Percentiles rank a stretch among this genome's conserved stretches.
These are phyloP conservation scores for Agapetus fuscipes DNA, from an alignment of 2,888 invertebrate genomes.

Conservation along the genomic window DNA sequence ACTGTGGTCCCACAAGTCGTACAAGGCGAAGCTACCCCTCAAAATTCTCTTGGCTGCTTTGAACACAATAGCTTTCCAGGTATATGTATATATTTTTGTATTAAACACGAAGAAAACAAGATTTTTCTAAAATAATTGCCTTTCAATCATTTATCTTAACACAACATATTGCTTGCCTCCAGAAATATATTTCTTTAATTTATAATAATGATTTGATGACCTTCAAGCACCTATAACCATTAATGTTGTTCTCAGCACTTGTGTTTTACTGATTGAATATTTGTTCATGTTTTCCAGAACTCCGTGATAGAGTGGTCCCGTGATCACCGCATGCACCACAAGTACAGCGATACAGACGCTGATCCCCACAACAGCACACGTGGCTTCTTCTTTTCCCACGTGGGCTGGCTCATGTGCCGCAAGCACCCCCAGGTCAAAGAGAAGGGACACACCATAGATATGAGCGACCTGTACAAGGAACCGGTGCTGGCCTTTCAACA, in stretches of 20 bases:
- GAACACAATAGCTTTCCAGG: conserved; percentile 74
- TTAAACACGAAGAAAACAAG: too few species aligned
- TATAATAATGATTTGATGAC: too few species aligned
- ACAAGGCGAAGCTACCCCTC: conserved; percentile 76
- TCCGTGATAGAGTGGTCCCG: conserved; percentile 70
- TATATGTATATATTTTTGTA: too few species aligned
- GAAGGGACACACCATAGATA: conserved; percentile 78
- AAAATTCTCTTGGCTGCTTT: conserved; percentile 58
- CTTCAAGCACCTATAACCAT: too few species aligned
- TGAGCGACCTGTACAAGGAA: conserved; percentile 74
- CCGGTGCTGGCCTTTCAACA: conserved; percentile 81
- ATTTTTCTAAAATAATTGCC: too few species aligned
- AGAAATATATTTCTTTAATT: too few species aligned
- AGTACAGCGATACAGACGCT: conserved; percentile 87
- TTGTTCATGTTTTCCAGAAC: too few species aligned
- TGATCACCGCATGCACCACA: conserved; percentile 82
- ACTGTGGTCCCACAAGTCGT: conserved; percentile 79
- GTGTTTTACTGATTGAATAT: too few species aligned
- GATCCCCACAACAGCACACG: conserved; percentile 89
- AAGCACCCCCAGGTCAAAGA: conserved; percentile 85
- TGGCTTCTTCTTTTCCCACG: conserved; percentile 93
- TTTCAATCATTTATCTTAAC: too few species aligned
- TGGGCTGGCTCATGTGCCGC: conserved; percentile 86
- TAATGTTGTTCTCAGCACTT: too few species aligned
- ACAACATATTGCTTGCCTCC: too few species aligned